Percentiles rank a stretch among this genome's conserved stretches.
phyloP scores from a whole-genome alignment of 2,113 vertebrate species.

The Hypocryptadius cinnamomeus region DNA sequence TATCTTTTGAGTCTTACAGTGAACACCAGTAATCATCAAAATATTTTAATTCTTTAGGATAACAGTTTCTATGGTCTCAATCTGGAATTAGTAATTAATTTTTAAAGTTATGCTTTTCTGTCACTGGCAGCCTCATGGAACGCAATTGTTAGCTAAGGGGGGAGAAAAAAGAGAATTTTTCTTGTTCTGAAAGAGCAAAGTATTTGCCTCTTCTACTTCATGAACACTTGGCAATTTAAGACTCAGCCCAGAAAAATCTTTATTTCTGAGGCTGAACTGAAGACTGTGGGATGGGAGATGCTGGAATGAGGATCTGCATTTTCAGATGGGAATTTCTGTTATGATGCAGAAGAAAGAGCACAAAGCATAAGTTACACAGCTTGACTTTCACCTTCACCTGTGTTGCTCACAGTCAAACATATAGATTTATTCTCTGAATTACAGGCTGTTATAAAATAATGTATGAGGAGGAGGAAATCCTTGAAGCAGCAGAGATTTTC shows the following conservation, averaged over 20 bases:
- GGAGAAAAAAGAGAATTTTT: neutral
- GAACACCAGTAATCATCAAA: neutral
- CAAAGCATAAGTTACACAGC: neutral
- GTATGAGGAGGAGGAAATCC: neutral
- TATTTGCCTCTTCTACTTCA: neutral
- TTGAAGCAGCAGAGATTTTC: neutral
- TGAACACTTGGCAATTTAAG: neutral
- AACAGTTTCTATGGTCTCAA: neutral
- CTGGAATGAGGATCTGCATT: neutral
- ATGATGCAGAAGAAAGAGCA: neutral
- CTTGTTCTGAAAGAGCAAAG: neutral
- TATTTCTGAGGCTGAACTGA: neutral
- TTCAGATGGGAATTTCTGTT: neutral
- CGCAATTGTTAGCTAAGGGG: neutral
- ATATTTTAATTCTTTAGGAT: neutral
- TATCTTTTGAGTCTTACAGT: neutral
- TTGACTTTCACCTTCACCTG: neutral
- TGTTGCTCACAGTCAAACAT: neutral
- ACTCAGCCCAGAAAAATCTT: neutral
- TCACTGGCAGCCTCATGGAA: neutral
- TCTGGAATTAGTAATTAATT: neutral
- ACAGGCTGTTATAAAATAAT: neutral
- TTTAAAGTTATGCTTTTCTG: neutral
- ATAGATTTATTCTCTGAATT: neutral
- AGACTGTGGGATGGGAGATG: neutral